Conservation (phyloP, 64 coral and sea anemone genomes). For the Orbicella faveolata region DNA sequence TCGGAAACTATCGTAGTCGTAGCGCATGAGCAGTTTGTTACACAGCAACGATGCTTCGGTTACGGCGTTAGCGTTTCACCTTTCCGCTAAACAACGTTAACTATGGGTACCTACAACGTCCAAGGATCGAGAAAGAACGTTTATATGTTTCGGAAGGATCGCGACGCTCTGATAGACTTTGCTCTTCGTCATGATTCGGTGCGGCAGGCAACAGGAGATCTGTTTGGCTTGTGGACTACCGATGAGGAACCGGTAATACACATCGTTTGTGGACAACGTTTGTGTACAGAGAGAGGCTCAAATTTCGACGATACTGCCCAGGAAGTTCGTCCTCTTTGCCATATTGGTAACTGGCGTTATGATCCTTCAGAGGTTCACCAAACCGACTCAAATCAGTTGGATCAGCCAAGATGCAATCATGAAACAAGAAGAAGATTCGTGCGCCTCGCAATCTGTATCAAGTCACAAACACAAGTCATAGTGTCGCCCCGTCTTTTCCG, state of each 20-base stretch:
- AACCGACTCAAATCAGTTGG: not conserved
- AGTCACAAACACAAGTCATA: not conserved
- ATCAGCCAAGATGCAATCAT: not conserved
- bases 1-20: not conserved
- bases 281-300: not conserved
- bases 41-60: not conserved
- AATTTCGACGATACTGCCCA: not conserved
- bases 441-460: not conserved
- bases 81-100: not conserved
- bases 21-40: conserved; percentile 7
- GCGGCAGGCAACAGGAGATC: not conserved
- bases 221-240: conserved; percentile 76
- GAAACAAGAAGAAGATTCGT: not conserved
- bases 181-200: not conserved
- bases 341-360: conserved; percentile 21
- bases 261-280: conserved; percentile 18
- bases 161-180: conserved; percentile 4
- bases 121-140: not conserved
- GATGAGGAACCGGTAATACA: conserved; percentile 69
- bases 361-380: not conserved
- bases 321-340: not conserved
- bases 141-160: not conserved
- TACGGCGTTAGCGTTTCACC: not conserved
- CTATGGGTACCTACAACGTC: not conserved
- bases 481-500: not conserved